phyloP scores from a whole-genome alignment of 2,113 vertebrate species.

The Lipotes vexillifer region DNA sequence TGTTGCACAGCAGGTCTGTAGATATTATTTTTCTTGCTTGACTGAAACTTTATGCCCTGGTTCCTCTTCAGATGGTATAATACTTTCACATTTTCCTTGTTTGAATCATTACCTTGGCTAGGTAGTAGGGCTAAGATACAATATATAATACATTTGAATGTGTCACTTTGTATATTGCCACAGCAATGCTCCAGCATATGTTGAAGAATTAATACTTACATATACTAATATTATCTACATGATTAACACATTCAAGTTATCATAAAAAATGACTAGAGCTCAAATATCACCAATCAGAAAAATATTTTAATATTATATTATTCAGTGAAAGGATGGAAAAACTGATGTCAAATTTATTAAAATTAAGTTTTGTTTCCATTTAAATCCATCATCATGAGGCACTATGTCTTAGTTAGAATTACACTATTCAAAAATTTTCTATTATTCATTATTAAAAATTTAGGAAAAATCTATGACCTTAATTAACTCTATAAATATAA shows the following conservation, averaged over 20 bases:
- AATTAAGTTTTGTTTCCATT: neutral
- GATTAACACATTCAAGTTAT: neutral
- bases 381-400: neutral
- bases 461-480: neutral
- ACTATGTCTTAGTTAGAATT: neutral
- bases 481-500: neutral
- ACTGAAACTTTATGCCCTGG: neutral
- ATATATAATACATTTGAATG: neutral
- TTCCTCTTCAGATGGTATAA: neutral
- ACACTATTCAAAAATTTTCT: neutral
- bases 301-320: neutral
- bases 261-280: neutral
- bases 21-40: neutral
- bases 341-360: neutral
- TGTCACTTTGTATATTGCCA: neutral
- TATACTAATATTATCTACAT: neutral
- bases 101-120: neutral
- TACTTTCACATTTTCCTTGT: neutral
- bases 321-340: neutral
- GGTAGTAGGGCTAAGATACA: neutral
- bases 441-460: neutral
- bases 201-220: neutral
- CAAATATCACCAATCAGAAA: neutral
- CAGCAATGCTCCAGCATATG: neutral
- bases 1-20: neutral